Conservation (phyloP, 2,113 vertebrate species). For the Entomyzon cyanotis region DNA sequence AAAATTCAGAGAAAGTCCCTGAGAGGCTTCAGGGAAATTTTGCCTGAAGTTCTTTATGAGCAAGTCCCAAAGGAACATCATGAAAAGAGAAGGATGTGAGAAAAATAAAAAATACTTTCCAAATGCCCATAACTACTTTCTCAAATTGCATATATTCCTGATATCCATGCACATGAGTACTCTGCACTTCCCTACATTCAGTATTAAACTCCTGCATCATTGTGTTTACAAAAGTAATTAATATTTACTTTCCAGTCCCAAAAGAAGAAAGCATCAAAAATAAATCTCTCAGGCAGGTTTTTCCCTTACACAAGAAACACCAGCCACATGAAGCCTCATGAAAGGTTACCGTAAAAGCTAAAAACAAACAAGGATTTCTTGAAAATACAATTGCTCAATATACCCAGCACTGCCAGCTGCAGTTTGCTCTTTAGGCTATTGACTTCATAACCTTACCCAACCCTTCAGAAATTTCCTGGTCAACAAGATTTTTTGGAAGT, state of each 20-base stretch:
- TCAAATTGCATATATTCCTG: neutral
- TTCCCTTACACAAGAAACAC: neutral
- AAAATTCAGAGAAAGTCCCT: neutral
- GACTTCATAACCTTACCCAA: constrained; percentile 53
- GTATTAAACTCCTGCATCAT: neutral
- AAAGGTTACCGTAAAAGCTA: constrained; percentile 40
- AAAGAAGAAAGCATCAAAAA: neutral
- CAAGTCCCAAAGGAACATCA: neutral
- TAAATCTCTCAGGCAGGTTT: neutral
- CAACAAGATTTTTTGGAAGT: constrained; percentile 3
- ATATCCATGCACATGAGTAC: neutral
- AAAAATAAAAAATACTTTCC: neutral
- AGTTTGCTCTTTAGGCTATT: constrained; percentile 42
- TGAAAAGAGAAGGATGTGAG: neutral
- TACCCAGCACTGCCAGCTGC: constrained; percentile 1
- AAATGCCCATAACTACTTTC: neutral
- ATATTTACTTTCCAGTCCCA: neutral
- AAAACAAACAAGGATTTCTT: constrained; percentile 35
- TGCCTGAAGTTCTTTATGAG: neutral
- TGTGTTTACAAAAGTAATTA: neutral
- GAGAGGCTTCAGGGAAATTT: neutral
- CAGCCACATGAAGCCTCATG: neutral
- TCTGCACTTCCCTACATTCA: neutral
- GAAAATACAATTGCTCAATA: constrained; percentile 55
- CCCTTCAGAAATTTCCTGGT: constrained; percentile 40